phyloP scores from a whole-genome alignment of 2,888 invertebrate species.

The Dasypolia templi region DNA sequence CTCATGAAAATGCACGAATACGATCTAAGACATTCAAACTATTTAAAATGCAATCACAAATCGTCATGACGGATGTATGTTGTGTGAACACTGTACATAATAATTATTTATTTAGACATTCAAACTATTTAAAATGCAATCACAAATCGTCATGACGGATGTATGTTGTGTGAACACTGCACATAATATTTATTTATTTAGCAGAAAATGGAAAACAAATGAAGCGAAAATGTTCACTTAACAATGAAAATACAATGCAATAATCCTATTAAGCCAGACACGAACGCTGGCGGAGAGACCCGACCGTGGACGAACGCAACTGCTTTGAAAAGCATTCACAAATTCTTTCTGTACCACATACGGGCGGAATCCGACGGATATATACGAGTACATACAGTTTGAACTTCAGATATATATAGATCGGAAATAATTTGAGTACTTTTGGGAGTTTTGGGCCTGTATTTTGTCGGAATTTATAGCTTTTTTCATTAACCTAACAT shows the following conservation, averaged over 20 bases:
- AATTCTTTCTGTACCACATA: constrained; percentile 42
- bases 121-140: background rate
- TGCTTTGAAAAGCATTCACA: constrained; percentile 30
- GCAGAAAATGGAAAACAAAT: constrained; percentile 15
- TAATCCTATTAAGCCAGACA: constrained; percentile 45
- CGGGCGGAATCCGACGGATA: constrained; percentile 32
- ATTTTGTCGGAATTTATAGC: background rate
- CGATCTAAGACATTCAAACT: background rate
- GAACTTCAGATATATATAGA: constrained; percentile 20
- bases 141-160: background rate
- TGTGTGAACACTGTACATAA: background rate
- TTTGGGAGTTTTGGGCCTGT: constrained; percentile 15
- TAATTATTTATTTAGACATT: background rate
- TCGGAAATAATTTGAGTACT: constrained; percentile 33
- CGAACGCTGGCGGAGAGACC: constrained; percentile 37
- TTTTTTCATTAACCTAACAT: no score
- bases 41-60: background rate
- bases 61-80: background rate
- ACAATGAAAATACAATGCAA: constrained; percentile 34
- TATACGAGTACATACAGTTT: constrained; percentile 8
- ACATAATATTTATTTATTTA: background rate
- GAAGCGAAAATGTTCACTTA: constrained; percentile 19
- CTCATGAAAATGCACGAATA: no score
- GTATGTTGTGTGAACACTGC: background rate
- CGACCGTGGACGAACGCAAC: constrained; percentile 39